Evolutionary conservation across 2,888 invertebrate genomes (phyloP).

Genomic region (Andrena bicolor): DNA sequence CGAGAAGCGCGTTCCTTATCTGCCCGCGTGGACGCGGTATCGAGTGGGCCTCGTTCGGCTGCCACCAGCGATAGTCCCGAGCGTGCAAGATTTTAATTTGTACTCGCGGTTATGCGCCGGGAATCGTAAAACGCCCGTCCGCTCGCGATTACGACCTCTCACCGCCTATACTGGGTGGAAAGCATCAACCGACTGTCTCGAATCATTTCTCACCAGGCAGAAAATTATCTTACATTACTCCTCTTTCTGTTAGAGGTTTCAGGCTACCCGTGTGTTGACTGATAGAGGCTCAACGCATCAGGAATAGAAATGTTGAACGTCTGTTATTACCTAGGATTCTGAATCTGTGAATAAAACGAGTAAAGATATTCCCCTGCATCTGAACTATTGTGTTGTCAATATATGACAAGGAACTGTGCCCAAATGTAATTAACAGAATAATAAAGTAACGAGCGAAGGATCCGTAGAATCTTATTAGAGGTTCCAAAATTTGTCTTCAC

Average conservation of each 20-base stretch:
- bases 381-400: no score
- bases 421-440: no score
- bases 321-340: no score
- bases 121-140: slow-evolving; percentile 60
- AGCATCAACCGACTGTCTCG: background rate
- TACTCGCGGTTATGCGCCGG: slow-evolving; percentile 42
- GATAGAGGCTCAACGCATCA: no score
- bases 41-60: slow-evolving; percentile 34
- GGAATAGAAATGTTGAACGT: no score
- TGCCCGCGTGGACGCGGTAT: slow-evolving; percentile 24
- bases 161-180: slow-evolving; percentile 29
- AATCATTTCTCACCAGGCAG: background rate
- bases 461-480: no score
- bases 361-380: no score
- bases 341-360: no score
- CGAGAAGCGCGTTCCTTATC: slow-evolving; percentile 62
- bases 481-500: no score
- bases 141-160: slow-evolving; percentile 44
- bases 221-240: background rate
- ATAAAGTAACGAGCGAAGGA: no score
- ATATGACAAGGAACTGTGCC: no score
- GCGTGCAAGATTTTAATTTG: slow-evolving; percentile 61
- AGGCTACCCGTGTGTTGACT: no score
- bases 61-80: slow-evolving; percentile 54
- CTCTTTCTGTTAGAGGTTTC: background rate